Conservation (phyloP, 2,888 invertebrate species). For the Oxyscelio sp. region DNA sequence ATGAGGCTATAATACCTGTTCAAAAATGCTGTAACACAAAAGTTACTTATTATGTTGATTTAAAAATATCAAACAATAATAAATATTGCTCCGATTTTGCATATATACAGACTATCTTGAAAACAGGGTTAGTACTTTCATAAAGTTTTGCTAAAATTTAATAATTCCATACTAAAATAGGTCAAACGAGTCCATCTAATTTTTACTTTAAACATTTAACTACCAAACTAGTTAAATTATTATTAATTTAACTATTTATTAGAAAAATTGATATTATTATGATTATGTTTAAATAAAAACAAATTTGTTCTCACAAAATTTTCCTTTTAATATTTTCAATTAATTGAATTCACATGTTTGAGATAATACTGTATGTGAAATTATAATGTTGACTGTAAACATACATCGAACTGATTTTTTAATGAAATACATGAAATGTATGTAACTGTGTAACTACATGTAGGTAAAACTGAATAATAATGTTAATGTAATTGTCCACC, state of each 20-base stretch:
- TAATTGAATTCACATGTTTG: too few species aligned
- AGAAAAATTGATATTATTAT: neutral
- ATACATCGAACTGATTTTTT: slow-evolving; percentile 48
- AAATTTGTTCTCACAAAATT: too few species aligned
- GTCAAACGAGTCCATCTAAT: neutral
- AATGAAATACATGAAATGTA: slow-evolving; percentile 42
- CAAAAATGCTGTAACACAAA: slow-evolving; percentile 1
- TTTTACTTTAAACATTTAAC: too few species aligned
- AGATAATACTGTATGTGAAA: slow-evolving; percentile 46
- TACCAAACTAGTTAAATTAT: too few species aligned
- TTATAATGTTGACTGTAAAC: slow-evolving; percentile 46
- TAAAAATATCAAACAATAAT: slow-evolving; percentile 65
- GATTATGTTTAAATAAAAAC: too few species aligned
- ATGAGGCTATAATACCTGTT: neutral
- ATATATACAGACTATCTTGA: slow-evolving; percentile 38
- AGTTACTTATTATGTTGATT: slow-evolving; percentile 52
- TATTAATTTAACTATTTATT: neutral
- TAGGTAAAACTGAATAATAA: too few species aligned
- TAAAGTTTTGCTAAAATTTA: neutral
- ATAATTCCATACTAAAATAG: slow-evolving; percentile 6
- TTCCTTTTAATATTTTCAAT: too few species aligned
- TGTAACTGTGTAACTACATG: slow-evolving; percentile 23
- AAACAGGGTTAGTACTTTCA: slow-evolving; percentile 43
- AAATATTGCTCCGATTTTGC: slow-evolving; percentile 73
- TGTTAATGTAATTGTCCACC: neutral